phyloP scores from a whole-genome alignment of 2,797 vertebrate species.

The Heteromormyrus szaboi region DNA sequence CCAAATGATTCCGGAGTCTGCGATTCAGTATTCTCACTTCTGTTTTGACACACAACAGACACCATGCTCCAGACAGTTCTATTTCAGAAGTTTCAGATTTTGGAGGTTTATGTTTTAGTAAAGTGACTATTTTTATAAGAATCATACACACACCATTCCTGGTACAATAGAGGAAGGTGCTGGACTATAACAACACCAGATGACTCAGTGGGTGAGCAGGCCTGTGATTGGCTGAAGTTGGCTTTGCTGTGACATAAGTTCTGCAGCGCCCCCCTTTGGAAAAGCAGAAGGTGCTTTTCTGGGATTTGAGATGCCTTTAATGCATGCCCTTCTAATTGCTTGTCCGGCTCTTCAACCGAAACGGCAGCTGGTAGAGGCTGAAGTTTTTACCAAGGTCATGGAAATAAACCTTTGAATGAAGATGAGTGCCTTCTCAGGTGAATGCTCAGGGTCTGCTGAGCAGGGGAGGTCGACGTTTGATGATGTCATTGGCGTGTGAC shows the following conservation, averaged over 20 bases:
- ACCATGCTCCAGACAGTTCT: not conserved
- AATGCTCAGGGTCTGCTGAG: not conserved
- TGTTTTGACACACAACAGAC: not conserved
- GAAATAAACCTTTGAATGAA: not conserved
- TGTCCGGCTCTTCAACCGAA: not conserved
- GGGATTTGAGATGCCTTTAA: not conserved
- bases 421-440: not conserved
- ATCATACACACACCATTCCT: not conserved
- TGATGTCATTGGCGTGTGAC: not conserved
- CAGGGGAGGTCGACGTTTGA: not conserved
- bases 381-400: not conserved
- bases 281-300: not conserved
- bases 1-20: conserved; percentile 7
- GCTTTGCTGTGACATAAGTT: not conserved
- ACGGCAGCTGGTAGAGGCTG: not conserved
- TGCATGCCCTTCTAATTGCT: not conserved
- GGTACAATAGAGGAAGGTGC: conserved; percentile 12
- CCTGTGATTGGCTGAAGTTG: conserved; percentile 1
- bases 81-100: not conserved
- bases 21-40: conserved; percentile 17
- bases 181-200: not conserved
- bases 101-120: not conserved
- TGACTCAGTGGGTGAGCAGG: not conserved
- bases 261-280: conserved; percentile 2
- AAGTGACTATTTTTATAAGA: conserved; percentile 9